These are phyloP conservation scores for Zelostemma sp. DNA, from an alignment of 1,140 invertebrate genomes.

Conservation along the genomic window DNA sequence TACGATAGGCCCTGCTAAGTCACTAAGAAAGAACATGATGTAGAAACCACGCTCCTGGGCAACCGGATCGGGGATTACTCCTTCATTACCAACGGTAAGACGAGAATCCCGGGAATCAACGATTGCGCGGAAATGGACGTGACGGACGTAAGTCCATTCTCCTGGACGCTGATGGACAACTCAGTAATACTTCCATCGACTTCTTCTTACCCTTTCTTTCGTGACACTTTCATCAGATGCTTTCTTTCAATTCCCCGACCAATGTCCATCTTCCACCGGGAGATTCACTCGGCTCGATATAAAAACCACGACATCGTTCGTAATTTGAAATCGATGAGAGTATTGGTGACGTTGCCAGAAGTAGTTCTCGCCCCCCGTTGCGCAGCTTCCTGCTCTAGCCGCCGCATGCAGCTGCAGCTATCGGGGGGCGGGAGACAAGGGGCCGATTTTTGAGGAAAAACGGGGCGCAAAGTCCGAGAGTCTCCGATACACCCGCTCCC, in stretches of 20 bases:
- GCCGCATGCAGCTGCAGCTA: constrained; percentile 58
- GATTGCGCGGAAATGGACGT: constrained; percentile 91
- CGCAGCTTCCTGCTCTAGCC: constrained; percentile 60
- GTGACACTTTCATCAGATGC: not conserved
- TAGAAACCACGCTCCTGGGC: constrained; percentile 86
- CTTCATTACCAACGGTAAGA: constrained; percentile 92
- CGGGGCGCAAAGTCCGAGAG: constrained; percentile 20
- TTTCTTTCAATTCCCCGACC: not conserved
- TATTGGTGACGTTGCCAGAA: constrained; percentile 39
- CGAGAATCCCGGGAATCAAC: constrained; percentile 93
- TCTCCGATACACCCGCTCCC: constrained; percentile 61
- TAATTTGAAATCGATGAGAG: constrained; percentile 34
- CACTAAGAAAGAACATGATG: constrained; percentile 52
- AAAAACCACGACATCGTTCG: not conserved
- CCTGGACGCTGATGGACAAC: constrained; percentile 41
- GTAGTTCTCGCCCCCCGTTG: constrained; percentile 59
- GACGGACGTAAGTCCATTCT: constrained; percentile 89
- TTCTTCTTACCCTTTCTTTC: constrained; percentile 8
- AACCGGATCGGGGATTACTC: constrained; percentile 88
- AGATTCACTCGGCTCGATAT: too few relatives aligned
- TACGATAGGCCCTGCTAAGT: constrained; percentile 7
- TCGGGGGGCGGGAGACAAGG: constrained; percentile 65
- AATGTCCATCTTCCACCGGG: too few relatives aligned
- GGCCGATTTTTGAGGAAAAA: constrained; percentile 33
- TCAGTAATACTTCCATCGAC: constrained; percentile 35